Percentiles rank a stretch among this genome's conserved stretches.
These are phyloP conservation scores for Odontomachus brunneus DNA, from an alignment of 1,140 invertebrate species.

Conservation along the genomic window DNA sequence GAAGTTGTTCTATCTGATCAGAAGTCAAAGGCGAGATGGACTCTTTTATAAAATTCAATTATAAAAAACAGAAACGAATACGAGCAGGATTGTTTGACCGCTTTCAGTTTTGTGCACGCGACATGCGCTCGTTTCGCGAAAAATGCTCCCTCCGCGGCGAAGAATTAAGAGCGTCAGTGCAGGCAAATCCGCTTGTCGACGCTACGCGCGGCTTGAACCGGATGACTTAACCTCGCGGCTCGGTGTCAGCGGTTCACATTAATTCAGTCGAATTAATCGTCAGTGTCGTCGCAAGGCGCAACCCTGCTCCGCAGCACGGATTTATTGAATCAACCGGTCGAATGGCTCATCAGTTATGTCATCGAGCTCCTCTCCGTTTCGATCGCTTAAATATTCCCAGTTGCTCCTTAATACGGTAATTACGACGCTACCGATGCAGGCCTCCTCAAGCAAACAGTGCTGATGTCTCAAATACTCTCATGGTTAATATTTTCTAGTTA, in stretches of 20 bases:
- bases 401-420: background rate
- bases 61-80: background rate
- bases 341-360: conserved; percentile 81
- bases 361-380: conserved; percentile 62
- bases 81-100: background rate
- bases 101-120: no score
- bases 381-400: conserved; percentile 17
- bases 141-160: background rate
- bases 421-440: background rate
- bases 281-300: conserved; percentile 78
- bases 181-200: conserved; percentile 8
- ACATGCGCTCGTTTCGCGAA: background rate
- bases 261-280: conserved; percentile 85
- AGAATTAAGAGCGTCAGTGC: background rate
- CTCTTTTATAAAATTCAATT: background rate
- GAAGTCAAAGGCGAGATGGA: no score
- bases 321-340: conserved; percentile 85
- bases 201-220: conserved; percentile 57
- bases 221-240: conserved; percentile 78
- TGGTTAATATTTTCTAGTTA: background rate
- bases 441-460: background rate
- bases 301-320: conserved; percentile 81
- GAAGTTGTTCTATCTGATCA: no score
- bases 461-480: background rate
- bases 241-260: conserved; percentile 83